These are phyloP conservation scores for Diaphora mendica DNA, from an alignment of 2,888 invertebrate species.

Conservation along the genomic window DNA sequence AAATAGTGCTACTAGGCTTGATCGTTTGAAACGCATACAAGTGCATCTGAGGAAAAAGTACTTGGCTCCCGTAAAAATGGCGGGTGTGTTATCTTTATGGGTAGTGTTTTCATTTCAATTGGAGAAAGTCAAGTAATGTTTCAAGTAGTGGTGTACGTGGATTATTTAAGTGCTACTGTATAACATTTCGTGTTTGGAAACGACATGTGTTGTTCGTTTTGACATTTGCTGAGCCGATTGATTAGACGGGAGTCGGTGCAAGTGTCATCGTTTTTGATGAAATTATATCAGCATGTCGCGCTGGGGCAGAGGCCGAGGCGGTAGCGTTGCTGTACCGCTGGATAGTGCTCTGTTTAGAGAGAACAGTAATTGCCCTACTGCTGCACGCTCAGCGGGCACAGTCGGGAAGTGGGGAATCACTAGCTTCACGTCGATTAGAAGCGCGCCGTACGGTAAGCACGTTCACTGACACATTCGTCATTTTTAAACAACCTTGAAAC, in stretches of 20 bases:
- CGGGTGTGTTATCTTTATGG: conserved; percentile 85
- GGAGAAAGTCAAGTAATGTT: conserved; percentile 68
- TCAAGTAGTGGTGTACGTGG: conserved; percentile 57
- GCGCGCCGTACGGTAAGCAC: conserved; percentile 89
- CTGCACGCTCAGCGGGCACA: conserved; percentile 95
- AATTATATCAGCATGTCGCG: conserved; percentile 87
- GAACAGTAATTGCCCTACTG: conserved; percentile 95
- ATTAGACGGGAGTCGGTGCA: conserved; percentile 70
- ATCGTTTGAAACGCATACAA: conserved; percentile 57
- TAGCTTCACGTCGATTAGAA: conserved; percentile 96
- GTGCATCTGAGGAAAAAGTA: conserved; percentile 77
- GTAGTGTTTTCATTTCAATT: conserved; percentile 81
- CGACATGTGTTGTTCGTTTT: conserved; percentile 71
- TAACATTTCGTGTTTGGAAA: conserved; percentile 51
- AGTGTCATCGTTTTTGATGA: conserved; percentile 83
- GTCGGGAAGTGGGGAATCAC: conserved; percentile 98
- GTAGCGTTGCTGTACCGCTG: conserved; percentile 88
- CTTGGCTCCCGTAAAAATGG: conserved; percentile 84
- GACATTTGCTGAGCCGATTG: conserved; percentile 72
- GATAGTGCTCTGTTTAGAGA: conserved; percentile 89
- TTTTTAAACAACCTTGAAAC: conserved; percentile 54
- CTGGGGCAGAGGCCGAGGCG: conserved; percentile 87
- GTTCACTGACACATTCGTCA: conserved; percentile 49
- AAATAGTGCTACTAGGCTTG: conserved; percentile 58
- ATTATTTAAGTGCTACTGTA: conserved; percentile 48